Evolutionary conservation across 1,140 invertebrate genomes (phyloP).

Genomic region (Calephelis nemesis): DNA sequence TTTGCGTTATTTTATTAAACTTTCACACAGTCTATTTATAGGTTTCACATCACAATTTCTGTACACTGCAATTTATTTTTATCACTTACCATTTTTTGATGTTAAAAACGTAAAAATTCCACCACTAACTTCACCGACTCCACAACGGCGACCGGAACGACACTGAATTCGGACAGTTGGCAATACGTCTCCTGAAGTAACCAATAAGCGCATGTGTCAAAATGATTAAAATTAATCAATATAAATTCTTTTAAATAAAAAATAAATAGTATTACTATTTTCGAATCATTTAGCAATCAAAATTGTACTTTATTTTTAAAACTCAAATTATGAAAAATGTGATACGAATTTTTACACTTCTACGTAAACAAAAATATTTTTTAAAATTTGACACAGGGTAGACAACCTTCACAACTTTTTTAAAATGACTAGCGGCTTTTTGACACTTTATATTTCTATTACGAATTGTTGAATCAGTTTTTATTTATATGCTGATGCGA

Average conservation of each 20-base stretch:
- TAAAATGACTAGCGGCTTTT: conserved; percentile 46
- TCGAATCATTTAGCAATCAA: neutral
- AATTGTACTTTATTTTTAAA: neutral
- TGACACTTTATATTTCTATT: conserved; percentile 37
- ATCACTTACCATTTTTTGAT: conserved; percentile 78
- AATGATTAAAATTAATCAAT: conserved; percentile 54
- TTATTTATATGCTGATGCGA: conserved; percentile 43
- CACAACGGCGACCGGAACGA: conserved; percentile 76
- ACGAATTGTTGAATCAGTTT: conserved; percentile 35
- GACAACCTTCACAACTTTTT: conserved; percentile 61
- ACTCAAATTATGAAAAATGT: neutral
- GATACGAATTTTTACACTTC: neutral
- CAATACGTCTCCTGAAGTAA: conserved; percentile 53
- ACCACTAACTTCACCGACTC: conserved; percentile 75
- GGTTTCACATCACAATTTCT: conserved; percentile 47
- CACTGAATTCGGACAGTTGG: conserved; percentile 72
- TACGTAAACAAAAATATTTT: conserved; percentile 6
- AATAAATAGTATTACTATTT: conserved; percentile 15
- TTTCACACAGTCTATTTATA: conserved; percentile 32
- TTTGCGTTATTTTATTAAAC: conserved; percentile 42
- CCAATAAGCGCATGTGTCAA: conserved; percentile 77
- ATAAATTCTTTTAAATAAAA: conserved; percentile 42
- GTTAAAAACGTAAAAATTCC: conserved; percentile 76
- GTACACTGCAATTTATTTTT: conserved; percentile 63
- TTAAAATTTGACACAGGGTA: conserved; percentile 38